Conservation (phyloP, 2,888 invertebrate species). For the Thalpophila matura region DNA sequence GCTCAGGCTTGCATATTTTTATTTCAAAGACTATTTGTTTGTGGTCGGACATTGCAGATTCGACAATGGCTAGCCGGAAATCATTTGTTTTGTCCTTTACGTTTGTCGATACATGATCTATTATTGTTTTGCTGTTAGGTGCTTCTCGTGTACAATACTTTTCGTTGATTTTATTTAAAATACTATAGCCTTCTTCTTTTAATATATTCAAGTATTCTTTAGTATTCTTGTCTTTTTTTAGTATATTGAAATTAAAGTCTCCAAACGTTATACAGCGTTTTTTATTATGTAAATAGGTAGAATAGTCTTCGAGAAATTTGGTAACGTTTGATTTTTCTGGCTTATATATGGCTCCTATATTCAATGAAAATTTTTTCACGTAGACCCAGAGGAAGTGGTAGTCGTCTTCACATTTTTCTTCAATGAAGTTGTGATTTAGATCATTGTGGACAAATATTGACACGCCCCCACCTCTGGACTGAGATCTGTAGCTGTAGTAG, state of each 20-base stretch:
- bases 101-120: slow-evolving; percentile 16
- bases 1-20: slow-evolving; percentile 1
- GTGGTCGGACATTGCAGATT: slow-evolving; percentile 13
- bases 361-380: slow-evolving; percentile 8
- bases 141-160: slow-evolving; percentile 17
- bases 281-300: neutral
- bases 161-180: slow-evolving; percentile 16
- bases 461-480: too few species aligned
- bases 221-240: neutral
- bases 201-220: slow-evolving; percentile 2
- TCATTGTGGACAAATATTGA: too few species aligned
- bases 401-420: slow-evolving; percentile 16
- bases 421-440: slow-evolving; percentile 8
- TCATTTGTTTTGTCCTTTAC: slow-evolving; percentile 15
- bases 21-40: slow-evolving; percentile 10
- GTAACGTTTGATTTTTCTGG: neutral
- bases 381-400: slow-evolving; percentile 13
- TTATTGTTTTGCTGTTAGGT: too few species aligned
- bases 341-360: slow-evolving; percentile 17
- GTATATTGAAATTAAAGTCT: neutral
- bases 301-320: slow-evolving; percentile 2
- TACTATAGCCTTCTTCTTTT: slow-evolving; percentile 11
- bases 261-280: neutral
- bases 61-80: slow-evolving; percentile 6
- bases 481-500: too few species aligned